Conservation (phyloP, 2,888 invertebrate genomes). For the Caenorhabditis japonica region DNA sequence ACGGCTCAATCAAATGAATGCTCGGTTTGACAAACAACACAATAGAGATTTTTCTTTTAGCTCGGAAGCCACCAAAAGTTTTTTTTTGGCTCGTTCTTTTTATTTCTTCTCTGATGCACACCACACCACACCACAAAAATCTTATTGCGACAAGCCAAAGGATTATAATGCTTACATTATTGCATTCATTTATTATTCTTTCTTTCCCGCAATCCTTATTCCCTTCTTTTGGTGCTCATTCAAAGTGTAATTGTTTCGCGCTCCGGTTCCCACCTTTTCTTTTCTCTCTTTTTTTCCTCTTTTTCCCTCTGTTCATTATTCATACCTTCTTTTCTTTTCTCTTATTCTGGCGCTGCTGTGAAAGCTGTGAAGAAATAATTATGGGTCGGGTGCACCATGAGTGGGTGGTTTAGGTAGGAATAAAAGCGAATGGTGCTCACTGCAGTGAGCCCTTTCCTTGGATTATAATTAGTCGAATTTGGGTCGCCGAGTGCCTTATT, state of each 20-base stretch:
- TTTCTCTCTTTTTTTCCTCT: neutral
- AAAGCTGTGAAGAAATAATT: too few species aligned
- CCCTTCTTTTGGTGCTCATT: neutral
- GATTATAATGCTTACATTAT: slow-evolving; percentile 44
- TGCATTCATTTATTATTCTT: neutral
- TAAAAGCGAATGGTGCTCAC: too few species aligned
- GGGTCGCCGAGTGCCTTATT: neutral
- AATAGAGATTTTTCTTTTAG: slow-evolving; percentile 30
- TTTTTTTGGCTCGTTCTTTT: slow-evolving; percentile 11
- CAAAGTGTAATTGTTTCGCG: neutral
- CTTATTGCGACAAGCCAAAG: too few species aligned
- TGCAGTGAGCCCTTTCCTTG: neutral
- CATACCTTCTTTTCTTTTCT: too few species aligned
- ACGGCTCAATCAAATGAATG: slow-evolving; percentile 36
- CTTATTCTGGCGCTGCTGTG: too few species aligned
- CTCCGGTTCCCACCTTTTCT: slow-evolving; percentile 2
- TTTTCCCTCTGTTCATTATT: neutral
- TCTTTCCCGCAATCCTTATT: neutral
- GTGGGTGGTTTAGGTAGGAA: too few species aligned
- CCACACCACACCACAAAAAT: too few species aligned
- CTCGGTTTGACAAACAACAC: slow-evolving; percentile 25
- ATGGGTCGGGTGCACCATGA: too few species aligned
- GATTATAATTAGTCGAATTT: slow-evolving; percentile 18
- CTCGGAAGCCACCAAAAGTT: neutral
- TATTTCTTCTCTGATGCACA: slow-evolving; percentile 12